Percentiles rank a stretch among this genome's conserved stretches.
phyloP scores from a whole-genome alignment of 35 echinoderm and acorn worm species.

The Ophiothrix spiculata region DNA sequence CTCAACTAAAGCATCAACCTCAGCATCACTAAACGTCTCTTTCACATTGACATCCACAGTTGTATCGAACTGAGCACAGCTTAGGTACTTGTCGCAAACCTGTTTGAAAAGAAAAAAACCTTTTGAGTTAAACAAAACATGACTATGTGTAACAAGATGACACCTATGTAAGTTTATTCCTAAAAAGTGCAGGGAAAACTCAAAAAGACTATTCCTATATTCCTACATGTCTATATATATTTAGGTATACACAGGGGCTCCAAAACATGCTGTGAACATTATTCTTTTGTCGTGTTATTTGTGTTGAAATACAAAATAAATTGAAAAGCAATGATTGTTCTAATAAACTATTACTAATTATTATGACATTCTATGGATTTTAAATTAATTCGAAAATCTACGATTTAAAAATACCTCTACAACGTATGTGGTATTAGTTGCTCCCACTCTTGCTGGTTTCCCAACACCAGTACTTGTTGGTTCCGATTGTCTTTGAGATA shows the following conservation, averaged over 20 bases:
- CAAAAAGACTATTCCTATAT: too few species aligned
- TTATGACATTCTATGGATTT: too few species aligned
- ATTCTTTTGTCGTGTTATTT: too few species aligned
- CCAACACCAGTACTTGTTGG: conserved; percentile 23
- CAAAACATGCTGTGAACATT: too few species aligned
- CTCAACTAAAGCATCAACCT: neutral
- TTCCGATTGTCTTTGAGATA: conserved; percentile 32
- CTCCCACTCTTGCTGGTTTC: neutral
- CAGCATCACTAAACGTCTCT: conserved; percentile 7
- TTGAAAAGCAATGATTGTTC: too few species aligned
- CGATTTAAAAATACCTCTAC: conserved; percentile 28
- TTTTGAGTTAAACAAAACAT: neutral
- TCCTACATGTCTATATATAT: too few species aligned
- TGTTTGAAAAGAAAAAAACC: neutral
- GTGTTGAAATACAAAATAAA: too few species aligned
- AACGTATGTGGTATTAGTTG: conserved; percentile 30
- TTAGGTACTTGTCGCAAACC: conserved; percentile 42
- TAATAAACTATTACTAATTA: too few species aligned
- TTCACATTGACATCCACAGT: conserved; percentile 22
- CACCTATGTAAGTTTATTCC: neutral
- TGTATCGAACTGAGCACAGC: conserved; percentile 22
- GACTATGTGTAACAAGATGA: neutral
- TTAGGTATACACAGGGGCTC: too few species aligned
- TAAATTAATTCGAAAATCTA: neutral
- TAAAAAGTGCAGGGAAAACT: neutral